Evolutionary conservation across 1,140 invertebrate species (phyloP), one percentile per base, ranked within the genome.

Genomic region (Heliothis virescens): DNA sequence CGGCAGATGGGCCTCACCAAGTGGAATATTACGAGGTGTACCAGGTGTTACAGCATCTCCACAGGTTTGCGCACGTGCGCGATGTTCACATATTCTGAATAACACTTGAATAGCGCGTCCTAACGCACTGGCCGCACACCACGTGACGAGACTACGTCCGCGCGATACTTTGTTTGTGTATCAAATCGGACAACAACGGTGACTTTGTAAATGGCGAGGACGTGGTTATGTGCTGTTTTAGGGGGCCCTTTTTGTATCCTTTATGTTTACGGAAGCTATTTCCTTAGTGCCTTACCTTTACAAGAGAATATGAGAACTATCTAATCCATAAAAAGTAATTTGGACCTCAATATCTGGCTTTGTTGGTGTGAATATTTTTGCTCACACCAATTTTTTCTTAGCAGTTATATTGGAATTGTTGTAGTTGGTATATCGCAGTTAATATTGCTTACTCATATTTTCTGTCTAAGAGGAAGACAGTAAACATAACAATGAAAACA

Each of bases 11-110:
- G 9, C 34, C 9, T 1, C 5, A 5, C 34, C 34, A 34, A 34
- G 34, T 34, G 34, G 34, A 9, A 7, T 41, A 5, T 7, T 7
- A 26, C 21, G 5, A 7, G 34, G 0, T 41, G 34, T 7, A 41
- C 34, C 21, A 26, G 21, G 21, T 26, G 21, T 26, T 26, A 3
- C 7, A 53, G 18, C 52, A 7, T 81, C 90, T 92, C 90, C 81
- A 89, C 72, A 59, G 63, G 29, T 26, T 16, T 71, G 67, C 29
- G 71, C 89, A 93, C 89, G 91, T 93, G 83, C 74, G 75, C 82
- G 83, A 69, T 89, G 90, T 91, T 88, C 87, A 88, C 86, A 93
- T 92, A 92, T 90, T 91, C 90, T 91, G 89, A 91, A 91, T 91
- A 92, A 89, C 91, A 92, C 89, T 91, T 89, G 86, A 90, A 91